Evolutionary conservation across 2,797 vertebrate genomes (phyloP).

Genomic region (Takifugu rubripes): DNA sequence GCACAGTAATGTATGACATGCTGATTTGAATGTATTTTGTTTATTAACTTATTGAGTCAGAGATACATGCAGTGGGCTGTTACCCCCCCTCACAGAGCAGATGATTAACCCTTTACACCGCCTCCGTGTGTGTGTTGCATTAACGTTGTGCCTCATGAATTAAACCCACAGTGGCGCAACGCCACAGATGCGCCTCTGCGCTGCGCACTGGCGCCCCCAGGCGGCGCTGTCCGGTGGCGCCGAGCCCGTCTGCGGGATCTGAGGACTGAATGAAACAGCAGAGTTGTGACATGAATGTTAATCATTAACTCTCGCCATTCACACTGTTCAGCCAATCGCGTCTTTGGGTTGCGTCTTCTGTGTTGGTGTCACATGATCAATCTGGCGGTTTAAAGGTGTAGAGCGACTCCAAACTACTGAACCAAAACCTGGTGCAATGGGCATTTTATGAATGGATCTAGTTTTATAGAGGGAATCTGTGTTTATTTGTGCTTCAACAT

Average conservation of each 20-base stretch:
- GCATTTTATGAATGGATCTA: slow-evolving; percentile 47
- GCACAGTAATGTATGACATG: slow-evolving; percentile 41
- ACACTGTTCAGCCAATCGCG: slow-evolving; percentile 61
- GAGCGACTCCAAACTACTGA: slow-evolving; percentile 14
- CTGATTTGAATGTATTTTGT: slow-evolving; percentile 69
- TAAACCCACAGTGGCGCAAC: neutral
- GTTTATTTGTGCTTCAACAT: slow-evolving; percentile 33
- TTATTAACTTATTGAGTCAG: slow-evolving; percentile 23
- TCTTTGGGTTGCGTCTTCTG: slow-evolving; percentile 32
- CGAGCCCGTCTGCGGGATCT: slow-evolving; percentile 14
- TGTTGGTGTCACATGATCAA: slow-evolving; percentile 35
- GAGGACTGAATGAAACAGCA: slow-evolving; percentile 62
- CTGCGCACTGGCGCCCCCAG: slow-evolving; percentile 40
- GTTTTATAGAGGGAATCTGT: slow-evolving; percentile 36
- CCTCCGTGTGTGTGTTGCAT: slow-evolving; percentile 6
- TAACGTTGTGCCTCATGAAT: slow-evolving; percentile 59
- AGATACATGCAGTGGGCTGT: neutral
- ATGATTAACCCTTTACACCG: slow-evolving; percentile 13
- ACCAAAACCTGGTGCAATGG: neutral
- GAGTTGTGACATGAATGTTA: slow-evolving; percentile 67
- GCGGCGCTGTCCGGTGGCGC: slow-evolving; percentile 38
- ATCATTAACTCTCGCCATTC: slow-evolving; percentile 56
- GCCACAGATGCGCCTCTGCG: slow-evolving; percentile 11
- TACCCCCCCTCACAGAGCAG: slow-evolving; percentile 6
- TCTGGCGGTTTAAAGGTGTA: slow-evolving; percentile 43